phyloP scores from a whole-genome alignment of 2,113 vertebrate genomes.

The Myxocyprinus asiaticus region DNA sequence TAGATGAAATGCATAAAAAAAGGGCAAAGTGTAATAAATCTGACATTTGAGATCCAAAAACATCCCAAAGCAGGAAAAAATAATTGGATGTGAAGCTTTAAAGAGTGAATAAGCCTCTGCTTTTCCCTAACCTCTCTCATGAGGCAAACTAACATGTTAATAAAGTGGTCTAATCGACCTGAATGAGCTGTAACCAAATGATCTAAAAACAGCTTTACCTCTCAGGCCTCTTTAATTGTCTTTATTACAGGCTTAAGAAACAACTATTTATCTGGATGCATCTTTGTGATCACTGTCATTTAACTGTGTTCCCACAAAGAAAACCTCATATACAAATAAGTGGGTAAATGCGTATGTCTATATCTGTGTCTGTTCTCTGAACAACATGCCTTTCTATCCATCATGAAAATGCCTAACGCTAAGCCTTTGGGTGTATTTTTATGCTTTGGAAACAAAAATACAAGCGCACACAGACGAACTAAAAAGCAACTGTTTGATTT shows the following conservation, averaged over 20 bases:
- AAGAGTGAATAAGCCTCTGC: background rate
- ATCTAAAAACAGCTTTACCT: background rate
- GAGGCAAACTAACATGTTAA: conserved; percentile 2
- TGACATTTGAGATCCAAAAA: background rate
- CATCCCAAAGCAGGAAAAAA: background rate
- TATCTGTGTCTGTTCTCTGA: background rate
- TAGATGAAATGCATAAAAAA: conserved; percentile 9
- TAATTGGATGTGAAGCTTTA: background rate
- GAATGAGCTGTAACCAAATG: conserved; percentile 22
- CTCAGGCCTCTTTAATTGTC: background rate
- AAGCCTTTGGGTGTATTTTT: conserved; percentile 31
- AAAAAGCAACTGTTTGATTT: conserved; percentile 7
- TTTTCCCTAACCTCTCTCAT: background rate
- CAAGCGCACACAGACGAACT: background rate
- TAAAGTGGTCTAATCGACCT: background rate
- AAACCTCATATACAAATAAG: conserved; percentile 2
- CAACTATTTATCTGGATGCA: background rate
- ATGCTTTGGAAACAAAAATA: conserved; percentile 4
- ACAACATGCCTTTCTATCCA: background rate
- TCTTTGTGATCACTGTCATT: background rate
- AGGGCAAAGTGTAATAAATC: background rate
- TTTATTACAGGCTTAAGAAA: background rate
- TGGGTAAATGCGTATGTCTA: no score
- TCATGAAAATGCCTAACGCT: conserved; percentile 16
- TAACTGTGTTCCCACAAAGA: conserved; percentile 1